phyloP scores from a whole-genome alignment of 1,140 invertebrate species.

The Aphelenchoides fujianensis region DNA sequence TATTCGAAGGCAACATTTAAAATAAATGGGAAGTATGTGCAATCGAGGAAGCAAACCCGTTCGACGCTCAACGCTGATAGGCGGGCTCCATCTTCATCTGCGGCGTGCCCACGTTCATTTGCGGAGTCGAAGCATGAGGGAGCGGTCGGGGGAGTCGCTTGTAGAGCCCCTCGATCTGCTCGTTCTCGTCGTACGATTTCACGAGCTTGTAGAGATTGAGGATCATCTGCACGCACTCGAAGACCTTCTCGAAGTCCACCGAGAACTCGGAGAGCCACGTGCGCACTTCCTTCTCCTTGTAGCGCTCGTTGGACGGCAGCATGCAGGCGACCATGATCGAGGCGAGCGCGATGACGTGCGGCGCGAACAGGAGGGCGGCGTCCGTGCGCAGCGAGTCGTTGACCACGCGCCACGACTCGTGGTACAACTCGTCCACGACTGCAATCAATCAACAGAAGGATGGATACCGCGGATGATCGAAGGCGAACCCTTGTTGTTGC shows the following conservation, averaged over 20 bases:
- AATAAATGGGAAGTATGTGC: too few species aligned
- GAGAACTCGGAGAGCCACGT: conserved; percentile 96
- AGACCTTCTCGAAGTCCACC: conserved; percentile 94
- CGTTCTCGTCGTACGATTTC: conserved; percentile 97
- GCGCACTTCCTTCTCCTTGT: conserved; percentile 73
- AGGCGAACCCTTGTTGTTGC: too few species aligned
- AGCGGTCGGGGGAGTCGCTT: conserved; percentile 90
- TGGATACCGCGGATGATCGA: too few species aligned
- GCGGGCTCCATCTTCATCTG: not conserved
- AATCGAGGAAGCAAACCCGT: not conserved
- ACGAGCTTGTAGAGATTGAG: conserved; percentile 91
- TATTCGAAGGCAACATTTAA: not conserved
- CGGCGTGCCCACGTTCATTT: not conserved
- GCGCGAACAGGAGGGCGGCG: conserved; percentile 90
- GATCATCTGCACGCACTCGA: conserved; percentile 89
- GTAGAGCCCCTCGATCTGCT: conserved; percentile 84
- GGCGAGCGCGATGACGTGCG: conserved; percentile 85
- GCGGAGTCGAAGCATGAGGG: not conserved
- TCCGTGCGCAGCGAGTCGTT: conserved; percentile 96
- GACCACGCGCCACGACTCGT: conserved; percentile 88
- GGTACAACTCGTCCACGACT: conserved; percentile 80
- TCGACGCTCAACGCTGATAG: not conserved
- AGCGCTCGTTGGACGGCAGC: conserved; percentile 30
- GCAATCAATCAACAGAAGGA: too few species aligned
- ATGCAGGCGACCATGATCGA: conserved; percentile 46